These are phyloP conservation scores for Drosophila austrosaltans DNA, from an alignment of 2,888 invertebrate genomes.

Conservation along the genomic window DNA sequence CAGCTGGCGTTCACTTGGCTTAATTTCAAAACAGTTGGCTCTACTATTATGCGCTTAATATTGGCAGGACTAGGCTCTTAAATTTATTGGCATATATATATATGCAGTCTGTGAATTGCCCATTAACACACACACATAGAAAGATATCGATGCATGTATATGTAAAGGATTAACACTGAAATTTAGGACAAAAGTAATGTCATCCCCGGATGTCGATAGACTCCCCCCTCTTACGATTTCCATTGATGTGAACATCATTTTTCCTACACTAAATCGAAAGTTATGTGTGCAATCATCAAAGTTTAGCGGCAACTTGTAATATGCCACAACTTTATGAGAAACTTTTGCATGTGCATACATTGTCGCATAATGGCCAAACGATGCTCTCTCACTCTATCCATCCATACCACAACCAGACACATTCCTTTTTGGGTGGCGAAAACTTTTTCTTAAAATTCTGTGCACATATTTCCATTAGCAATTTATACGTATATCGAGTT, in stretches of 20 bases:
- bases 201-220: not conserved
- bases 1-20: conserved; percentile 44
- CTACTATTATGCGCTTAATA: conserved; percentile 31
- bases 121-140: conserved; percentile 45
- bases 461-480: not conserved
- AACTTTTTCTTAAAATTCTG: not conserved
- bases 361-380: conserved; percentile 42
- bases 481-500: too few relatives aligned
- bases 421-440: not conserved
- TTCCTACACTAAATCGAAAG: conserved; percentile 25
- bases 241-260: conserved; percentile 29
- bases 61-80: conserved; percentile 30
- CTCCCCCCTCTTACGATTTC: not conserved
- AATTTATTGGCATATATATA: conserved; percentile 41
- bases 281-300: conserved; percentile 25
- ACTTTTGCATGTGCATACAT: conserved; percentile 24
- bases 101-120: conserved; percentile 45
- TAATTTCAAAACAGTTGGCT: conserved; percentile 53
- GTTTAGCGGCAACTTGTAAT: conserved; percentile 35
- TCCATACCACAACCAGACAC: not conserved
- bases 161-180: conserved; percentile 50
- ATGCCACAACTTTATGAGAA: conserved; percentile 35
- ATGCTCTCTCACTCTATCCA: conserved; percentile 25
- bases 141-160: conserved; percentile 30
- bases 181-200: conserved; percentile 39